Percentiles rank a stretch among this genome's conserved stretches.
These are phyloP conservation scores for Himalopsyche japonica DNA, from an alignment of 2,888 invertebrate species.

Conservation along the genomic window DNA sequence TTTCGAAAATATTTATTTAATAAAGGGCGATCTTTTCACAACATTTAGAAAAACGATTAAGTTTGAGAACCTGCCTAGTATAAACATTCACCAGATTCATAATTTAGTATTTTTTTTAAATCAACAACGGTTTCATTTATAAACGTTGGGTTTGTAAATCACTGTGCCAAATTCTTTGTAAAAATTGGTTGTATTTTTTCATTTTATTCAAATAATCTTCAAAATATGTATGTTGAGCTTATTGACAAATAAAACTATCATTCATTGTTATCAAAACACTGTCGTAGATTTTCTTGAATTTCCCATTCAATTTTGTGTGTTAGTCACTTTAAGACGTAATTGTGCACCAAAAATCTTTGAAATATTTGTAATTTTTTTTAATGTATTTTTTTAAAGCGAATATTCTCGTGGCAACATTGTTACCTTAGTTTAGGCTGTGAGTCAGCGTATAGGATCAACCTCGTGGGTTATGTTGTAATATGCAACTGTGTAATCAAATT, in stretches of 20 bases:
- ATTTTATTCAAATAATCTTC: background rate
- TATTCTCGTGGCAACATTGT: conserved; percentile 35
- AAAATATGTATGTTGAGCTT: background rate
- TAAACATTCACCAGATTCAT: background rate
- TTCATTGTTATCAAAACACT: background rate
- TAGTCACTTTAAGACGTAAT: conserved; percentile 12
- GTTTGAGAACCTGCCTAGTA: background rate
- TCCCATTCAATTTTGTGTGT: background rate
- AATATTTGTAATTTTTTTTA: background rate
- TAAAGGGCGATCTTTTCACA: too few relatives aligned
- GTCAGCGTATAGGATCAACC: conserved; percentile 46
- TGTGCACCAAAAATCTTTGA: conserved; percentile 24
- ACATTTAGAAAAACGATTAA: too few relatives aligned
- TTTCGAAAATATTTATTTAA: too few relatives aligned
- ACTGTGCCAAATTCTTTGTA: background rate
- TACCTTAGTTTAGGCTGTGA: conserved; percentile 59
- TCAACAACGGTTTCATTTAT: too few relatives aligned
- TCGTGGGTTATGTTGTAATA: conserved; percentile 26
- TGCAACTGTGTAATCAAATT: conserved; percentile 17
- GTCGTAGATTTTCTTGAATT: background rate
- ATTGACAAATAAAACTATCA: background rate
- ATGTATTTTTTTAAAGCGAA: background rate
- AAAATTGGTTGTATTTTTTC: background rate
- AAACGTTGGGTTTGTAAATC: background rate
- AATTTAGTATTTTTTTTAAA: background rate